Base-by-base conservation (phyloP, 2,797 vertebrate species). In the Paratrypauchen microcephalus region DNA sequence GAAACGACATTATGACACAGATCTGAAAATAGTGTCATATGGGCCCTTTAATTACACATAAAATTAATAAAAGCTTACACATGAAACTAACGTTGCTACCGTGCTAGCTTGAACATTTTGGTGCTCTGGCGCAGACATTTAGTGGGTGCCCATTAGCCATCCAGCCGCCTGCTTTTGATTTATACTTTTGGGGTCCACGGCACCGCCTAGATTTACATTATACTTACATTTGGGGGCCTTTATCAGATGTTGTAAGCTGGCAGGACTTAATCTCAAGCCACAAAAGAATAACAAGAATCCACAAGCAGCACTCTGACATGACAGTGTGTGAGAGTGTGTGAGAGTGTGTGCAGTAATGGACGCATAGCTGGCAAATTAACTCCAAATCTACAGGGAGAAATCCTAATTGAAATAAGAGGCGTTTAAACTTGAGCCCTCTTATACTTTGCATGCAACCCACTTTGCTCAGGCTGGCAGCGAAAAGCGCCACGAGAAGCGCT, bases 261-360 rank as follows among this genome's bases (percentile, higher is more conserved):
- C 57, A 59, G 54, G 77, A 82, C 19, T 78, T 82, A 74, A 64
- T 83, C 76, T 76, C 77, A 79, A 65, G 82, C 79, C 82, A 68
- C 78, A 83, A 73, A 84, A 83, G 74, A 81, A 87, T 75, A 87
- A 82, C 70, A 76, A 65, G 72, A 80, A 80, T 87, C 74, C 71
- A 83, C 78, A 75, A 71, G 65, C 73, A 78, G 65, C 75, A 78
- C 68, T 39, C 74, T 76, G 62, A 79, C 55, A 45, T 73, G 56
- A 85, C 61, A 70, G n/a, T n/a, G n/a, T n/a, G n/a, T n/a, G 74
- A 79, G 72, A 50, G 65, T 80, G 78, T 52, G 73, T 36, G 74
- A 79, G 72, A 55, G 65, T 80, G 78, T 52, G 73, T 77, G 70
- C 69, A 66, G 70, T 83, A 79, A 85, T 72, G 79, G 80, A 69